Conservation (phyloP, 2,888 invertebrate species). For the Epirrita christyi region DNA sequence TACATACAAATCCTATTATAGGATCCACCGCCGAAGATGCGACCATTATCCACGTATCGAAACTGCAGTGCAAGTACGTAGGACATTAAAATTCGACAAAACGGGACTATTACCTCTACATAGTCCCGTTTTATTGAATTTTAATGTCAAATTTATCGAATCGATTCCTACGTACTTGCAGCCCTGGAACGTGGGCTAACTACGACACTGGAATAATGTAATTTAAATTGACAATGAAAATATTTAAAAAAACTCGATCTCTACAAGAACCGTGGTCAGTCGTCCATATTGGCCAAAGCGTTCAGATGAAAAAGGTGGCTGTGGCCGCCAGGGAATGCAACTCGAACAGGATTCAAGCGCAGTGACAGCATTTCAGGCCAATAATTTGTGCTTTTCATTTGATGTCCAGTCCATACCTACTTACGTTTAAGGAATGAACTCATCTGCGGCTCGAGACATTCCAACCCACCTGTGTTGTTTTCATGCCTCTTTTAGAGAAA, state of each 20-base stretch:
- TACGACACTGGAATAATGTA: background rate
- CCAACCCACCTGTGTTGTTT: slow-evolving; percentile 6
- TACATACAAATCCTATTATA: no score
- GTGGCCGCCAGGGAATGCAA: slow-evolving; percentile 42
- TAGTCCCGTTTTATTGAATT: no score
- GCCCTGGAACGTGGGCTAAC: background rate
- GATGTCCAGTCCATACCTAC: slow-evolving; percentile 6
- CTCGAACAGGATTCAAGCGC: slow-evolving; percentile 49
- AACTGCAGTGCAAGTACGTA: no score
- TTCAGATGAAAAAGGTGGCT: slow-evolving; percentile 33
- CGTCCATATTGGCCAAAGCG: slow-evolving; percentile 24
- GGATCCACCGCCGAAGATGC: background rate
- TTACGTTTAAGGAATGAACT: slow-evolving; percentile 8
- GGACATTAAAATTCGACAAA: no score
- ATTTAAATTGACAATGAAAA: slow-evolving; percentile 25
- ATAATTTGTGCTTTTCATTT: slow-evolving; percentile 17
- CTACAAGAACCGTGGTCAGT: slow-evolving; percentile 17
- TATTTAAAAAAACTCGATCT: slow-evolving; percentile 23
- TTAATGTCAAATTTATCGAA: no score
- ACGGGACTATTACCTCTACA: no score
- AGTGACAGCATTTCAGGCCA: slow-evolving; percentile 25
- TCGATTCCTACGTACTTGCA: no score
- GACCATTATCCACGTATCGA: background rate
- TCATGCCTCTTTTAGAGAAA: background rate
- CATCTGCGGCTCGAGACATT: slow-evolving; percentile 11